Evolutionary conservation across 2,113 vertebrate genomes (phyloP).

Genomic region (Hylia prasina): DNA sequence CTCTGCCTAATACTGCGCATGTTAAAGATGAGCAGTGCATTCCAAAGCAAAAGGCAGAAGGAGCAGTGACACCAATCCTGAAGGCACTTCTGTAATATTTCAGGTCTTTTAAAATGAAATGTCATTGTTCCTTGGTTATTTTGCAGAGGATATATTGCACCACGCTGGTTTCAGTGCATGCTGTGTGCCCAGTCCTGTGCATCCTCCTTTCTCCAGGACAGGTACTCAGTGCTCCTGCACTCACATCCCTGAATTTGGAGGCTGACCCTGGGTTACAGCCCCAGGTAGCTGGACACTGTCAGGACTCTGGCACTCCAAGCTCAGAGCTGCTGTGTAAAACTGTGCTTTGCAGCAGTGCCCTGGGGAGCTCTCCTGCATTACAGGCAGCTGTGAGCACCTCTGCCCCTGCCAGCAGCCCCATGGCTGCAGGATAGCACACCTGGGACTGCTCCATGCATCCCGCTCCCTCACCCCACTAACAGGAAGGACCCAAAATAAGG

Average conservation of each 20-base stretch:
- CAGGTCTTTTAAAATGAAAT: neutral
- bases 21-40: neutral
- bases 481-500: neutral
- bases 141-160: neutral
- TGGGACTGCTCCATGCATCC: fast-evolving
- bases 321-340: neutral
- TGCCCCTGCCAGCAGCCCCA: neutral
- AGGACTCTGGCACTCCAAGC: neutral
- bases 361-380: neutral
- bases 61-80: neutral
- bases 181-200: fast-evolving
- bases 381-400: neutral
- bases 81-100: neutral
- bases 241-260: fast-evolving
- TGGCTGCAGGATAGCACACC: fast-evolving
- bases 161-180: fast-evolving
- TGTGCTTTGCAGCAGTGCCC: neutral
- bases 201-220: neutral
- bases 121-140: fast-evolving
- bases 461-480: fast-evolving
- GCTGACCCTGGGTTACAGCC: neutral
- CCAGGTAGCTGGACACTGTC: neutral
- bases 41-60: neutral
- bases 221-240: fast-evolving
- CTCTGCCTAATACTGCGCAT: neutral